phyloP scores from a whole-genome alignment of 2,797 vertebrate genomes.

The Sylvilagus floridanus region DNA sequence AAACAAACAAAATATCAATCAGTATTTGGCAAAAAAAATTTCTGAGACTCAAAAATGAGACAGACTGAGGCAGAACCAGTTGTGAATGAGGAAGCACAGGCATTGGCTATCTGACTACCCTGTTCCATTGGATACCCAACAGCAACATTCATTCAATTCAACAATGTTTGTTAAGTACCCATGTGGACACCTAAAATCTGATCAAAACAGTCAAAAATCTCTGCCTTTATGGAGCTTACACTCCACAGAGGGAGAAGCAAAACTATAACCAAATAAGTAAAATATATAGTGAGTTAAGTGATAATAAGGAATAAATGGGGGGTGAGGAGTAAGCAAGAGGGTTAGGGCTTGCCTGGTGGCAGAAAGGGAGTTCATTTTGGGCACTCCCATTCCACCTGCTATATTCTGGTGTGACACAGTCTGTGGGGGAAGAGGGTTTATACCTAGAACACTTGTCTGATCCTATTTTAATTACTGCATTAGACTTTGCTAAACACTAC shows the following conservation, averaged over 20 bases:
- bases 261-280: neutral
- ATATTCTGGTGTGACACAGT: neutral
- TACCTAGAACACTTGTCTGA: neutral
- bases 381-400: too few relatives aligned
- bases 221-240: neutral
- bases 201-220: neutral
- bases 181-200: neutral
- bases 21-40: neutral
- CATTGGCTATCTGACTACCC: neutral
- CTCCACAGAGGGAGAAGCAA: neutral
- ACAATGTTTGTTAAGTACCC: neutral
- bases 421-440: fast-evolving
- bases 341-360: too few relatives aligned
- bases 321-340: neutral
- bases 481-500: neutral
- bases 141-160: neutral
- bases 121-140: neutral
- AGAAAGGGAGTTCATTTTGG: fast-evolving
- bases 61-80: neutral
- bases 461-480: neutral
- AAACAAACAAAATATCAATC: neutral
- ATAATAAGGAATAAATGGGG: neutral
- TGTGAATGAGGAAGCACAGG: neutral
- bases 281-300: neutral
- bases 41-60: neutral